phyloP scores from a whole-genome alignment of 2,113 vertebrate species.

The Lophius piscatorius region DNA sequence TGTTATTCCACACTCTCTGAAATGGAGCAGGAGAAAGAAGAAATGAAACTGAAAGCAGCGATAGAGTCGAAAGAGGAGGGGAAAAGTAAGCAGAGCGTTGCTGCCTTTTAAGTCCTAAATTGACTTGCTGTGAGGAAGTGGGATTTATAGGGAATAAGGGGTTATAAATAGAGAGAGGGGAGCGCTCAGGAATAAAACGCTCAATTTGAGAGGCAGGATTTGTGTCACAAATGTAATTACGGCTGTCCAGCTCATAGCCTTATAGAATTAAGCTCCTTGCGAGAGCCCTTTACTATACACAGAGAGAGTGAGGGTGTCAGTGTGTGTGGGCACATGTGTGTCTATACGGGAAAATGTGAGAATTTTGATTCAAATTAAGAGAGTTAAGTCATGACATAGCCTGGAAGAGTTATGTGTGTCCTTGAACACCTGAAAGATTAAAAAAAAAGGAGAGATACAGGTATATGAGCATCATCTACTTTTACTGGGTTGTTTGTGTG shows the following conservation, averaged over 20 bases:
- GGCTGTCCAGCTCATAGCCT: conserved; percentile 73
- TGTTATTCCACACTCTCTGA: conserved; percentile 9
- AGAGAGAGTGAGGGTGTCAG: conserved; percentile 31
- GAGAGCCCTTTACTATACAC: conserved; percentile 40
- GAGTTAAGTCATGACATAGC: conserved; percentile 36
- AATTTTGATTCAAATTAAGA: conserved; percentile 24
- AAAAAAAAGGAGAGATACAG: conserved; percentile 25
- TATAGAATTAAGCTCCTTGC: conserved; percentile 79
- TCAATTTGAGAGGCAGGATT: conserved; percentile 80
- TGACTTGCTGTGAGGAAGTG: conserved; percentile 75
- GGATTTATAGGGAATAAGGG: conserved; percentile 74
- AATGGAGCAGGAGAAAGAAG: conserved; percentile 2
- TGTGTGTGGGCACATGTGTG: background rate
- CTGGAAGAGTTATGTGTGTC: conserved; percentile 39
- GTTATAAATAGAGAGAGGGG: conserved; percentile 72
- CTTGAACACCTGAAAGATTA: conserved; percentile 50
- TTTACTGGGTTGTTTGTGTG: conserved; percentile 11
- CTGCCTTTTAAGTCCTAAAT: conserved; percentile 75
- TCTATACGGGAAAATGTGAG: conserved; percentile 13
- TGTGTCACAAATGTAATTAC: conserved; percentile 84
- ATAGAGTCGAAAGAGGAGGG: conserved; percentile 31
- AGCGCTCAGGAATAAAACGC: conserved; percentile 72
- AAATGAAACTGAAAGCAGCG: conserved; percentile 37
- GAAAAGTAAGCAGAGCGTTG: conserved; percentile 44
- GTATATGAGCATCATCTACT: conserved; percentile 23